Conservation (phyloP, 2,113 vertebrate genomes). For the Ageneiosus marmoratus region DNA sequence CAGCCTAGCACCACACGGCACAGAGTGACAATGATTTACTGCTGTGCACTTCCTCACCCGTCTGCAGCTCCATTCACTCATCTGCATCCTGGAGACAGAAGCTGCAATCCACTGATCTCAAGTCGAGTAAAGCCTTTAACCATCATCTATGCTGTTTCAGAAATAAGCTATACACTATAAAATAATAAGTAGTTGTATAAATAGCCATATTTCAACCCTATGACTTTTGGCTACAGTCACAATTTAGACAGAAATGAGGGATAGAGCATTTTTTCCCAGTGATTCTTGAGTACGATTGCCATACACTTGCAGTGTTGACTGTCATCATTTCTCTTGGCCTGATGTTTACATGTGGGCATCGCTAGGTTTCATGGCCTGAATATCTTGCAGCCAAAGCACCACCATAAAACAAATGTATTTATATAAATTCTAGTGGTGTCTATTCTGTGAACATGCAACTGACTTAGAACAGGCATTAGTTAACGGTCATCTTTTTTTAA, state of each 20-base stretch:
- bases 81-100: conserved; percentile 55
- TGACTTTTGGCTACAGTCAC: neutral
- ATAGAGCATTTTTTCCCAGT: neutral
- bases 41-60: conserved; percentile 48
- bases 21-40: conserved; percentile 51
- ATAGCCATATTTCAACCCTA: neutral
- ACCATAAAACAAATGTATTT: neutral
- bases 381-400: neutral
- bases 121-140: conserved; percentile 59
- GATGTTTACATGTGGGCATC: neutral
- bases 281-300: neutral
- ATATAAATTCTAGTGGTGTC: too few relatives aligned
- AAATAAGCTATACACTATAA: conserved; percentile 14
- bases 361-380: neutral
- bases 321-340: neutral
- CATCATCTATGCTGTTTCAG: conserved; percentile 13
- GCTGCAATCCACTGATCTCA: conserved; percentile 63
- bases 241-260: neutral
- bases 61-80: conserved; percentile 59
- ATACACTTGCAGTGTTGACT: neutral
- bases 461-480: too few relatives aligned
- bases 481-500: too few relatives aligned
- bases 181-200: too few relatives aligned
- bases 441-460: too few relatives aligned
- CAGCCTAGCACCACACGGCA: conserved; percentile 44